Conservation (phyloP, 2,888 invertebrate species). For the Augochlorella aurata region DNA sequence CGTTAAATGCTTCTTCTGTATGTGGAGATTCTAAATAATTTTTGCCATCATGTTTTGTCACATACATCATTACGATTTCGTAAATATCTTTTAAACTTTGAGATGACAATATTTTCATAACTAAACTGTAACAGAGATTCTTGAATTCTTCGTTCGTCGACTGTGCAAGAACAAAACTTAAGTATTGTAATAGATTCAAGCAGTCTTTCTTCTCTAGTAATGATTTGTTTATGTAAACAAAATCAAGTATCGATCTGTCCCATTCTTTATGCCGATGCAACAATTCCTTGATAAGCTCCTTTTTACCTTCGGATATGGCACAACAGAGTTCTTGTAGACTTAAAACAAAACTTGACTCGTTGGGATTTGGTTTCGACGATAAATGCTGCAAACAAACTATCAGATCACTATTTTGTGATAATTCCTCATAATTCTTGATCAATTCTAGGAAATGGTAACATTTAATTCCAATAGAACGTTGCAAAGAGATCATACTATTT, state of each 20-base stretch:
- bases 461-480: conserved; percentile 74
- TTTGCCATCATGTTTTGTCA: conserved; percentile 67
- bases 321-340: conserved; percentile 68
- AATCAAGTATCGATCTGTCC: conserved; percentile 67
- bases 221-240: conserved; percentile 54
- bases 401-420: conserved; percentile 66
- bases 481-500: conserved; percentile 69
- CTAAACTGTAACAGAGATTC: conserved; percentile 54
- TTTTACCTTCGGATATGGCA: conserved; percentile 60
- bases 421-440: conserved; percentile 55
- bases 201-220: conserved; percentile 68
- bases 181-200: conserved; percentile 69
- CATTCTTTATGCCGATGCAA: conserved; percentile 72
- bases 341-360: conserved; percentile 40
- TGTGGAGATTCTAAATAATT: conserved; percentile 64
- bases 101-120: conserved; percentile 60
- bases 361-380: conserved; percentile 67
- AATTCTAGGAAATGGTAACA: conserved; percentile 71
- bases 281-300: conserved; percentile 67
- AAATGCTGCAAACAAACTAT: conserved; percentile 71
- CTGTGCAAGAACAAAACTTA: conserved; percentile 62
- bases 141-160: conserved; percentile 57
- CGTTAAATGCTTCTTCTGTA: conserved; percentile 65
- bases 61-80: conserved; percentile 67
- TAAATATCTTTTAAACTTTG: conserved; percentile 67